phyloP scores from a whole-genome alignment of 2,113 vertebrate species.

The Sporophila hypoxantha region DNA sequence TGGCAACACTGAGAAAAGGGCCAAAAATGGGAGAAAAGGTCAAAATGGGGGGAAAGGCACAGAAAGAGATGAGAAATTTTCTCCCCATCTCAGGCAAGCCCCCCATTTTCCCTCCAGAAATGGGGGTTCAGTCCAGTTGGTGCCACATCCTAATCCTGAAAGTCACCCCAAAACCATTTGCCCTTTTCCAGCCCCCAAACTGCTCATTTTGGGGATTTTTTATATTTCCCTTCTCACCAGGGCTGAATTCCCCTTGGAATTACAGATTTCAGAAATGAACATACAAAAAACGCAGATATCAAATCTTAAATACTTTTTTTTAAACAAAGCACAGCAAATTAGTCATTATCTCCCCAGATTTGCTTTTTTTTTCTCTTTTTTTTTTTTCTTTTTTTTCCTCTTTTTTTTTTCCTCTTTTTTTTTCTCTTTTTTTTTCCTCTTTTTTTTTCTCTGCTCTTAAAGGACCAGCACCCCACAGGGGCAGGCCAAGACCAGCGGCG shows the following conservation, averaged over 20 bases:
- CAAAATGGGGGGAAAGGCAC: neutral
- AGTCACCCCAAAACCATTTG: neutral
- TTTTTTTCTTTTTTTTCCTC: too few species aligned
- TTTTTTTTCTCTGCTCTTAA: neutral
- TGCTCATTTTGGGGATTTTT: neutral
- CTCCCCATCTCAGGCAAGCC: neutral
- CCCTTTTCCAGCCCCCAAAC: neutral
- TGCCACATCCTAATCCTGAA: neutral
- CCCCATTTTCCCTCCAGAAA: neutral
- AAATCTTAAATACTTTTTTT: neutral
- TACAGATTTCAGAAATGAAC: neutral
- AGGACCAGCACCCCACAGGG: neutral
- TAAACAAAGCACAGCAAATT: neutral
- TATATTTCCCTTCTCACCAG: neutral
- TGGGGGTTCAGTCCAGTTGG: rapidly evolving
- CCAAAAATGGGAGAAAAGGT: neutral
- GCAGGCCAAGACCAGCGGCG: neutral
- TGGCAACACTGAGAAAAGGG: neutral
- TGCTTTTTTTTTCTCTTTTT: neutral
- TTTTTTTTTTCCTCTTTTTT: neutral
- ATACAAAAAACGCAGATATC: rapidly evolving
- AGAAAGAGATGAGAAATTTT: neutral
- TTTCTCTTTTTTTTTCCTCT: rapidly evolving
- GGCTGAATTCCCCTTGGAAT: neutral
- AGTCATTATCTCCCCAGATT: rapidly evolving